Evolutionary conservation across 2,797 vertebrate genomes (phyloP).

Genomic region (Aplochiton taeniatus): DNA sequence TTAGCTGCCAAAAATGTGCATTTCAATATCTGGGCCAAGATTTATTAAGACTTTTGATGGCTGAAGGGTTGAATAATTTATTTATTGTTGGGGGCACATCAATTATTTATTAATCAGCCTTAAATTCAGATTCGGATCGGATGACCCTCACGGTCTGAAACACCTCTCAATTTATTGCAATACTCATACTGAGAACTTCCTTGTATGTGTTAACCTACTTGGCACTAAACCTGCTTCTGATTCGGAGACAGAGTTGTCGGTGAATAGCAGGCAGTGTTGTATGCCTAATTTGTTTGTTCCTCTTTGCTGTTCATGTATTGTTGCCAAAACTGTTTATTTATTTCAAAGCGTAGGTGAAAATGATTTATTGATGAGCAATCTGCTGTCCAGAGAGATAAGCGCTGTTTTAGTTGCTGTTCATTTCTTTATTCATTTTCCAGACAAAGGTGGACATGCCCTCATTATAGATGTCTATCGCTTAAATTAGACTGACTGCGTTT

Average conservation of each 20-base stretch:
- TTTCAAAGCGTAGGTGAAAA: conserved; percentile 44
- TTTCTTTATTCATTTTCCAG: too few relatives aligned
- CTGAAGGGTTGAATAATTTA: conserved; percentile 65
- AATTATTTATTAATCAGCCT: conserved; percentile 72
- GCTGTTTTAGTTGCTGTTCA: too few relatives aligned
- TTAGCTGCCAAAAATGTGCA: conserved; percentile 59
- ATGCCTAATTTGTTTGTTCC: too few relatives aligned
- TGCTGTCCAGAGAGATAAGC: conserved; percentile 48
- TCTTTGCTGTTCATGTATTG: conserved; percentile 37
- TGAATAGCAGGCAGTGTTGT: too few relatives aligned
- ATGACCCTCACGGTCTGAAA: conserved; percentile 43
- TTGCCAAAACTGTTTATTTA: conserved; percentile 59
- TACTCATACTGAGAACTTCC: too few relatives aligned
- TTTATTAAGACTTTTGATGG: conserved; percentile 63
- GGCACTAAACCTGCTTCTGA: too few relatives aligned
- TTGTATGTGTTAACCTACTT: too few relatives aligned
- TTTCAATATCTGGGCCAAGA: conserved; percentile 66
- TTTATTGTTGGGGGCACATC: conserved; percentile 67
- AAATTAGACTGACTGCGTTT: not conserved
- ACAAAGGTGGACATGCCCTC: too few relatives aligned
- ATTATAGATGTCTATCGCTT: too few relatives aligned
- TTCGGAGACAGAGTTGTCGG: too few relatives aligned
- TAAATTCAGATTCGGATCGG: conserved; percentile 65
- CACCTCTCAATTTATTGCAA: conserved; percentile 32
- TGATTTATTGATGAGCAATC: conserved; percentile 58